Conservation (phyloP, 2,888 invertebrate genomes). For the Eristalis arbustorum region DNA sequence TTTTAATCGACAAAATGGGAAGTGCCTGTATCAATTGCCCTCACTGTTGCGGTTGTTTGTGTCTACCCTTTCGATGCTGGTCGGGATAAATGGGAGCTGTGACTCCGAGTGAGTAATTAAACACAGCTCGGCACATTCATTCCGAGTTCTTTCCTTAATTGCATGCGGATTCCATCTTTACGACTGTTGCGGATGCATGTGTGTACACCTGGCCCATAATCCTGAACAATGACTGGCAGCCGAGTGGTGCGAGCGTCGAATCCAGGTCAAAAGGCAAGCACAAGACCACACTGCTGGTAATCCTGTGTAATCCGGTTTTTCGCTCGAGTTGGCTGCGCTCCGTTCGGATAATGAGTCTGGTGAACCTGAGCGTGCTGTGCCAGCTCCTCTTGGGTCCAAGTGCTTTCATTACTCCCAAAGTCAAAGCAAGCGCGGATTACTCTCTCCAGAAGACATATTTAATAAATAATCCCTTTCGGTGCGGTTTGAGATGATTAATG, state of each 20-base stretch:
- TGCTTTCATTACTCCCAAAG: conserved; percentile 1
- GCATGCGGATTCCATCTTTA: conserved; percentile 18
- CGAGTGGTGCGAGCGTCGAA: not conserved
- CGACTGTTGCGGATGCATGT: not conserved
- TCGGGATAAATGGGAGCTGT: conserved; percentile 28
- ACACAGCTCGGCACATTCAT: conserved; percentile 12
- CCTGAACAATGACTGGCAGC: conserved; percentile 19
- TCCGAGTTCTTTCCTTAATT: conserved; percentile 14
- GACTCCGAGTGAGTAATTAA: conserved; percentile 43
- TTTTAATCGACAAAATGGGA: conserved; percentile 47
- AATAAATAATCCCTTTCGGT: not conserved
- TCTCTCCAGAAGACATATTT: not conserved
- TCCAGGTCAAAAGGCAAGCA: conserved; percentile 65
- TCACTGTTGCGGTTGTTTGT: not conserved
- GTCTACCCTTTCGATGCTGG: conserved; percentile 22
- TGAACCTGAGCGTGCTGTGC: not conserved
- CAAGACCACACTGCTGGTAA: conserved; percentile 39
- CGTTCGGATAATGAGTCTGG: conserved; percentile 40
- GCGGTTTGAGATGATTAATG: conserved; percentile 26
- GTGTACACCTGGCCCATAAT: conserved; percentile 7
- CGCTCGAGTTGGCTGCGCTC: conserved; percentile 33
- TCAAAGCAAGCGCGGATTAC: not conserved
- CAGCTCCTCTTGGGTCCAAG: conserved; percentile 41
- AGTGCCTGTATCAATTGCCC: conserved; percentile 50
- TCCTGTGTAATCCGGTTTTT: conserved; percentile 68